Conservation (phyloP, 2,888 invertebrate genomes). For the Galerucella calmariensis region DNA sequence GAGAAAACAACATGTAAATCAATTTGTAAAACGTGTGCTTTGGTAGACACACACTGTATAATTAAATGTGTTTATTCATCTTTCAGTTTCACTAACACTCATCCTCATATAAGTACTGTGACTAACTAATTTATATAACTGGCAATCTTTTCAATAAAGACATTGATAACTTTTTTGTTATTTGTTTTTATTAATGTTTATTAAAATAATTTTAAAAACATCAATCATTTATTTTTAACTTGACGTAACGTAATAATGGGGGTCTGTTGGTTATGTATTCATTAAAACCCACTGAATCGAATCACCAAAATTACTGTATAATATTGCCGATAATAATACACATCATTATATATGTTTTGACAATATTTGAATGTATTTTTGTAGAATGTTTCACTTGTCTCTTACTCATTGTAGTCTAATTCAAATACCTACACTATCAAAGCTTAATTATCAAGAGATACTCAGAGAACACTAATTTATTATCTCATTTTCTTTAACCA, state of each 20-base stretch:
- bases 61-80: background rate
- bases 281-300: slow-evolving; percentile 7
- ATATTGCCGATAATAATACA: slow-evolving; percentile 29
- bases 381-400: background rate
- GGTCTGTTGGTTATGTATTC: background rate
- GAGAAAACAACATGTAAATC: too few species aligned
- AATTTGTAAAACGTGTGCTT: background rate
- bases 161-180: background rate
- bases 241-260: background rate
- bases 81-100: slow-evolving; percentile 3
- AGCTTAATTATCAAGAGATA: too few species aligned
- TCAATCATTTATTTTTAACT: background rate
- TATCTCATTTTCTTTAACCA: too few species aligned
- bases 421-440: too few species aligned
- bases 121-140: slow-evolving; percentile 6
- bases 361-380: slow-evolving; percentile 33
- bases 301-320: slow-evolving; percentile 41
- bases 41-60: background rate
- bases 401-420: too few species aligned
- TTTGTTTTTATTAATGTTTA: background rate
- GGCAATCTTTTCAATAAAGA: background rate
- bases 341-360: slow-evolving; percentile 15
- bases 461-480: too few species aligned
- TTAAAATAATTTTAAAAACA: background rate
- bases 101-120: background rate